phyloP scores from a whole-genome alignment of 2,888 invertebrate species.

The Pogonocherus hispidulus region DNA sequence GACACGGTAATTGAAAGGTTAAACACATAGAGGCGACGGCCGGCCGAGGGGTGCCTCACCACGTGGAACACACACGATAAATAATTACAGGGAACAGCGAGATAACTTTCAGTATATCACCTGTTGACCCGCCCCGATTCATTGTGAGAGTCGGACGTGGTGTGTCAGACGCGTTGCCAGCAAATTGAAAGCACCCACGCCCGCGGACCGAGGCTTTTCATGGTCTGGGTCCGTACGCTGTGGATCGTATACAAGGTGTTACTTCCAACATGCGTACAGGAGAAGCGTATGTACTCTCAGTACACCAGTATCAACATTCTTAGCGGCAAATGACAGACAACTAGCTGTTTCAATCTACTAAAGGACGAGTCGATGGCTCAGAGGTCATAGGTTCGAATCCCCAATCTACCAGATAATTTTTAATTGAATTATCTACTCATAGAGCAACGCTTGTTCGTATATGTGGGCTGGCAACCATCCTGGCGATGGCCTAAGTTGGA shows the following conservation, averaged over 20 bases:
- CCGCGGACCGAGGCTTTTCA: background rate
- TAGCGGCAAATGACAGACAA: no score
- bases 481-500: no score
- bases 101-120: constrained; percentile 41
- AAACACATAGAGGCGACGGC: constrained; percentile 29
- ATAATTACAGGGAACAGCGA: constrained; percentile 46
- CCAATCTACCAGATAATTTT: no score
- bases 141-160: constrained; percentile 33
- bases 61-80: constrained; percentile 48
- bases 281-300: no score
- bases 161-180: constrained; percentile 32
- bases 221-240: background rate
- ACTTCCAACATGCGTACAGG: no score
- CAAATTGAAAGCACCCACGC: constrained; percentile 44
- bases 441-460: no score
- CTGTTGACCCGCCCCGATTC: constrained; percentile 25
- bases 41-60: constrained; percentile 27
- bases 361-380: no score
- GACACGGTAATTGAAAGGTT: constrained; percentile 37
- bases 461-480: no score
- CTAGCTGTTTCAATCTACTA: no score
- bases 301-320: no score
- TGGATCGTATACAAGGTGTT: background rate
- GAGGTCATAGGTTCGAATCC: no score
- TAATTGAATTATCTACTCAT: no score